Percentiles rank a stretch among this genome's conserved stretches.
phyloP scores from a whole-genome alignment of 2,113 vertebrate species.

The Stegastes partitus region DNA sequence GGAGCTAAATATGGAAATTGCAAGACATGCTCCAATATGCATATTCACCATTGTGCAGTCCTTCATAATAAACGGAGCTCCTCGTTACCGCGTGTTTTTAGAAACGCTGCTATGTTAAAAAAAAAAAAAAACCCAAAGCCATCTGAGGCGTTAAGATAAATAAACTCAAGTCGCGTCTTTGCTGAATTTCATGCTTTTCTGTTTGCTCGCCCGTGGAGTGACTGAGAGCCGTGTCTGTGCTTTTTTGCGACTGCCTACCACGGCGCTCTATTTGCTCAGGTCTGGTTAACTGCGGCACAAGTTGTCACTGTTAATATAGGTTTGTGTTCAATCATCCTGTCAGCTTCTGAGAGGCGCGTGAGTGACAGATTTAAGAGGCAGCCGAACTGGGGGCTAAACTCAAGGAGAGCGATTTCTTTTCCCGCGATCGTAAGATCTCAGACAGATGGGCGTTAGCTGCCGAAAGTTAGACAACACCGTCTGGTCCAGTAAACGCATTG shows the following conservation, averaged over 20 bases:
- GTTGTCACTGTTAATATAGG: constrained; percentile 83
- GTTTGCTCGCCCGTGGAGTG: constrained; percentile 27
- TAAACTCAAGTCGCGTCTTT: constrained; percentile 46
- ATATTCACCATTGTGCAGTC: constrained; percentile 66
- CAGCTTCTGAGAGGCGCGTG: constrained; percentile 80
- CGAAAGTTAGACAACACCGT: constrained; percentile 81
- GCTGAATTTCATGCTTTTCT: constrained; percentile 31
- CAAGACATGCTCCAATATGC: constrained; percentile 72
- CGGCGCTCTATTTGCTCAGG: constrained; percentile 72
- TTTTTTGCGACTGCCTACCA: constrained; percentile 58
- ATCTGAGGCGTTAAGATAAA: constrained; percentile 38
- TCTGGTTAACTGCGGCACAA: constrained; percentile 78
- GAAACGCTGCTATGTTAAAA: constrained; percentile 38
- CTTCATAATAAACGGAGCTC: constrained; percentile 57
- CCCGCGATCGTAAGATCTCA: constrained; percentile 76
- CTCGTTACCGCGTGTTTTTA: constrained; percentile 18
- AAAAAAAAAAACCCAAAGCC: too few relatives aligned
- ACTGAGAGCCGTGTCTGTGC: constrained; percentile 48
- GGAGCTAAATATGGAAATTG: constrained; percentile 82
- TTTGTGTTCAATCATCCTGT: constrained; percentile 86
- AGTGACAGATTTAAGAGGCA: constrained; percentile 84
- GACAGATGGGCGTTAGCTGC: constrained; percentile 71
- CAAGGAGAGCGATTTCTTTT: constrained; percentile 74
- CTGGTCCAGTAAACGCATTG: constrained; percentile 84
- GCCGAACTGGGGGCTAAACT: constrained; percentile 82